Evolutionary conservation across 2,888 invertebrate genomes (phyloP).

Genomic region (Trissolcus brochymenae): DNA sequence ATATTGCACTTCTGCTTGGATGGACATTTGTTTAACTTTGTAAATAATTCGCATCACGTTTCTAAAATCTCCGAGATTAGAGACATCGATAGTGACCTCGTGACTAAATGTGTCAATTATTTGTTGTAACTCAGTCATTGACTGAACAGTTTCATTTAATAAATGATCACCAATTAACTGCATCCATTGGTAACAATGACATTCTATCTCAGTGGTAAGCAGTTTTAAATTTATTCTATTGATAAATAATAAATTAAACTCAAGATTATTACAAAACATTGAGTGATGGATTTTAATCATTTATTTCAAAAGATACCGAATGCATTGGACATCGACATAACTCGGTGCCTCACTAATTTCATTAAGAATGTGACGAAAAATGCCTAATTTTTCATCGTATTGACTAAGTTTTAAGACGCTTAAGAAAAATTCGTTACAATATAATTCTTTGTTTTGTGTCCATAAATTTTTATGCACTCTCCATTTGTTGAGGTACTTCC

Average conservation of each 20-base stretch:
- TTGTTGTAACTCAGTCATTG: conserved; percentile 83
- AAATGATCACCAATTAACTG: conserved; percentile 84
- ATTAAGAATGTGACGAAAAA: conserved; percentile 63
- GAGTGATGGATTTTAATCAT: neutral
- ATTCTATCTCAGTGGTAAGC: conserved; percentile 82
- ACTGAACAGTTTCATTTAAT: conserved; percentile 81
- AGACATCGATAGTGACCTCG: conserved; percentile 86
- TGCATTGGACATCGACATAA: conserved; percentile 82
- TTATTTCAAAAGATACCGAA: conserved; percentile 75
- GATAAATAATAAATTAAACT: conserved; percentile 4
- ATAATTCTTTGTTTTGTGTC: conserved; percentile 84
- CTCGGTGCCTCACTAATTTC: conserved; percentile 81
- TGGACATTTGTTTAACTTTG: conserved; percentile 84
- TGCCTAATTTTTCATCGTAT: conserved; percentile 87
- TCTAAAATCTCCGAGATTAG: conserved; percentile 88
- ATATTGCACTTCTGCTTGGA: conserved; percentile 87
- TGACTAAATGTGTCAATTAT: conserved; percentile 82
- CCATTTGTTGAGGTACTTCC: conserved; percentile 83
- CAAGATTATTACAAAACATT: conserved; percentile 5
- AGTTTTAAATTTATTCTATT: conserved; percentile 83
- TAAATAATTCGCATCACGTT: conserved; percentile 89
- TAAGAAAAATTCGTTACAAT: conserved; percentile 87
- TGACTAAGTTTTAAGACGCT: conserved; percentile 81
- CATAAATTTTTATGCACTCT: conserved; percentile 86
- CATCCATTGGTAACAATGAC: conserved; percentile 89